Evolutionary conservation across 2,797 vertebrate species (phyloP), one percentile per base, ranked within the genome.

Genomic region (Eulemur mongoz): DNA sequence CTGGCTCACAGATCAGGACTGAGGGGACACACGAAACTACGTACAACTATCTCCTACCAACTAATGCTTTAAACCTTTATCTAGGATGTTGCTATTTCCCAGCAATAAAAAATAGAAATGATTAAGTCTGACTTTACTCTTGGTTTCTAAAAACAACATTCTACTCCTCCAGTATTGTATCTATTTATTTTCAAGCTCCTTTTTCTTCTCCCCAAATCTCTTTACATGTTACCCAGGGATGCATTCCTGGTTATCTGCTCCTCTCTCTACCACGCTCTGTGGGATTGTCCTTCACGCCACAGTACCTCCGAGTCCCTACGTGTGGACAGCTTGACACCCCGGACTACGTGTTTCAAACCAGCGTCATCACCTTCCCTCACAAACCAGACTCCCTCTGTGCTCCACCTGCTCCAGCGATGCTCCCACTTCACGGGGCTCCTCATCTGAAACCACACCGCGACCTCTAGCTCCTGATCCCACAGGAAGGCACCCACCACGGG

Each of bases 401-500:
- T 61, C 78, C 40, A 38, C 2, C 45, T 30, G 48, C 48, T 67
- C 30, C 70, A 1, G 35, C 1, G 9, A 43, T 4, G 75, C 27
- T 11, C 18, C 50, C 48, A 5, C 70, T 45, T 14, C 2, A 22
- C 69, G 20, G 18, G 7, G 35, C 7, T 54, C 54, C 22, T 13
- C 12, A 15, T 1, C 9, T 17, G 59, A 57, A n/a, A 13, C 10
- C 7, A 67, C 0, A 1, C 23, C 22, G 30, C 12, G 7, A 14
- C 3, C 23, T 57, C n/a, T 5, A 18, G 48, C 25, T 10, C 4
- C 14, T 7, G 3, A 11, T 7, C 38, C 69, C 30, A 12, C 0
- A 9, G 14, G 27, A 69, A 38, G 14, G 30, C 30, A 43, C 4
- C n/a, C 3, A 12, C 12, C 59, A 13, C 23, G 23, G 61, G 38